Conservation (phyloP, 2,113 vertebrate genomes). For the Mellivora capensis region DNA sequence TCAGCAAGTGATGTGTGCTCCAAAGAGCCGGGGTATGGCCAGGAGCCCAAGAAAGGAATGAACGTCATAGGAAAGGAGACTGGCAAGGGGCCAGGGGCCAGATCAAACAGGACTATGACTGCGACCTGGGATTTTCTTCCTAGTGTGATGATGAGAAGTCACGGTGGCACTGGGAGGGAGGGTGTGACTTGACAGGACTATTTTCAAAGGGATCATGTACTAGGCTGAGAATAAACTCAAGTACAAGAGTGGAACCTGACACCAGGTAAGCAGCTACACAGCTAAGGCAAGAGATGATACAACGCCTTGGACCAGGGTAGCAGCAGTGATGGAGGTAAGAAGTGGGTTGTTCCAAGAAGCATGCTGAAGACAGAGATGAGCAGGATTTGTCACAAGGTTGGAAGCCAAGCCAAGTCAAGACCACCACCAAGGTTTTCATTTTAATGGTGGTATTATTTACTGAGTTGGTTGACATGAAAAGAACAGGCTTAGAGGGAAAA, state of each 20-base stretch:
- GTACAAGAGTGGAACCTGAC: background rate
- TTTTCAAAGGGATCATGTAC: background rate
- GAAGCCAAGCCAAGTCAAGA: background rate
- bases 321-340: background rate
- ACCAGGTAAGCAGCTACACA: background rate
- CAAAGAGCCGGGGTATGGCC: background rate
- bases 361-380: background rate
- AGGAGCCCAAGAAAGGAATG: background rate
- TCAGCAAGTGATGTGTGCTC: background rate
- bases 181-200: too few species aligned
- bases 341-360: background rate
- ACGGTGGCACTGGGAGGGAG: background rate
- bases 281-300: background rate
- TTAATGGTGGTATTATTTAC: background rate
- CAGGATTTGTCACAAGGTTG: background rate
- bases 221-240: background rate
- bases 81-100: background rate
- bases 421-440: background rate
- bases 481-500: background rate
- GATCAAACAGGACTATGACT: background rate
- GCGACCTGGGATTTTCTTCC: background rate
- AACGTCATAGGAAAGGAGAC: background rate
- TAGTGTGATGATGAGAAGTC: background rate
- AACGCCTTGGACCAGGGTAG: too few species aligned
- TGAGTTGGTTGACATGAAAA: background rate